Evolutionary conservation across 1,140 invertebrate species (phyloP).

Genomic region (Bombus waltoni): DNA sequence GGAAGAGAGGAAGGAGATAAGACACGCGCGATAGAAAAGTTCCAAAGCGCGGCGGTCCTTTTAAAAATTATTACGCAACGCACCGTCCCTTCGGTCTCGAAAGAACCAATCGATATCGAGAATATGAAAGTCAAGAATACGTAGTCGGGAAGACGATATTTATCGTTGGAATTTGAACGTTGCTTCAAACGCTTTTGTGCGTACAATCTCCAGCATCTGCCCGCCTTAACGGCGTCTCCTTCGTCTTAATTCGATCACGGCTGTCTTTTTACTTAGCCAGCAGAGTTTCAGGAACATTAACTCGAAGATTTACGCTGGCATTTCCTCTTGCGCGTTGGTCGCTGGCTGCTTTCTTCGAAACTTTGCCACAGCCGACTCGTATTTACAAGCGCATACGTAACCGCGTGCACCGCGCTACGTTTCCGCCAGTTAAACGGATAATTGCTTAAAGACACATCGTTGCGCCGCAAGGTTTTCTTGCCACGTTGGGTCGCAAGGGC

Average conservation of each 20-base stretch:
- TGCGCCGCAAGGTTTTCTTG: background rate
- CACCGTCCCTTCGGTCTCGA: no score
- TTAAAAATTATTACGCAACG: no score
- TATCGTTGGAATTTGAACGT: no score
- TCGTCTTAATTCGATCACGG: background rate
- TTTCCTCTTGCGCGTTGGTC: background rate
- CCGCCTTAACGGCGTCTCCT: background rate
- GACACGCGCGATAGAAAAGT: no score
- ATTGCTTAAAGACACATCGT: slow-evolving; percentile 8
- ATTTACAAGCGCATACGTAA: background rate
- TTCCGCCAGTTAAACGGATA: slow-evolving; percentile 18
- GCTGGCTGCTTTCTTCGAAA: background rate
- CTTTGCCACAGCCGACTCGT: background rate
- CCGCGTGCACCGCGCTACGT: background rate
- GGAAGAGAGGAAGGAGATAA: no score
- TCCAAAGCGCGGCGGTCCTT: no score
- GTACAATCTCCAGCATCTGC: background rate
- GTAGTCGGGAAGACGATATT: no score
- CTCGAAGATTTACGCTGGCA: background rate
- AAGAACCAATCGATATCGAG: no score
- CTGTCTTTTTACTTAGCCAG: background rate
- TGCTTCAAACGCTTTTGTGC: background rate
- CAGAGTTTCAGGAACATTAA: background rate
- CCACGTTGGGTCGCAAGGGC: background rate
- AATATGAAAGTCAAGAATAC: no score